These are phyloP conservation scores for Phalacrocorax brasilianus DNA, from an alignment of 2,113 vertebrate species.

Conservation along the genomic window DNA sequence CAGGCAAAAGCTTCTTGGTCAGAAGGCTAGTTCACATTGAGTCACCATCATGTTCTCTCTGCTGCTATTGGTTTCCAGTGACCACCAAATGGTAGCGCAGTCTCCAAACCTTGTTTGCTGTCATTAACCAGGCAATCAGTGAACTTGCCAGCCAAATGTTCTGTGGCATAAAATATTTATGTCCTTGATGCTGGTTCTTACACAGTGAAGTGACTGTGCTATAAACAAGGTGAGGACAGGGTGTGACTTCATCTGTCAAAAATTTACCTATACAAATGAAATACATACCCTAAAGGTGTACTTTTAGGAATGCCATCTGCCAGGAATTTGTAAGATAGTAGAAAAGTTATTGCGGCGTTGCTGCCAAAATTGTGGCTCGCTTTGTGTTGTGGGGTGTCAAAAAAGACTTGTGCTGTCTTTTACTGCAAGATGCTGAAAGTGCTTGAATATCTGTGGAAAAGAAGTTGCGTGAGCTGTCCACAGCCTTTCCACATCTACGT, in stretches of 20 bases:
- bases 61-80: background rate
- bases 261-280: background rate
- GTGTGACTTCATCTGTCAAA: background rate
- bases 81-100: background rate
- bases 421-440: background rate
- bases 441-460: background rate
- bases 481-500: background rate
- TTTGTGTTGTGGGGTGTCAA: background rate
- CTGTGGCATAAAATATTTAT: background rate
- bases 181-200: background rate
- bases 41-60: background rate
- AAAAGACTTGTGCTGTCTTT: background rate
- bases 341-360: background rate
- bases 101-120: background rate
- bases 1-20: background rate
- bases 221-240: no score
- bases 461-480: background rate
- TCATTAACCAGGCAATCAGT: background rate
- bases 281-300: background rate
- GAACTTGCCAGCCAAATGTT: background rate
- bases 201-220: rapidly evolving
- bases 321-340: background rate
- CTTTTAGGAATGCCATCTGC: background rate
- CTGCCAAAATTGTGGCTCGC: background rate
- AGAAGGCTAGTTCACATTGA: background rate